Evolutionary conservation across 2,888 invertebrate species (phyloP), one percentile per base, ranked within the genome.

Genomic region (Linyphia triangularis): DNA sequence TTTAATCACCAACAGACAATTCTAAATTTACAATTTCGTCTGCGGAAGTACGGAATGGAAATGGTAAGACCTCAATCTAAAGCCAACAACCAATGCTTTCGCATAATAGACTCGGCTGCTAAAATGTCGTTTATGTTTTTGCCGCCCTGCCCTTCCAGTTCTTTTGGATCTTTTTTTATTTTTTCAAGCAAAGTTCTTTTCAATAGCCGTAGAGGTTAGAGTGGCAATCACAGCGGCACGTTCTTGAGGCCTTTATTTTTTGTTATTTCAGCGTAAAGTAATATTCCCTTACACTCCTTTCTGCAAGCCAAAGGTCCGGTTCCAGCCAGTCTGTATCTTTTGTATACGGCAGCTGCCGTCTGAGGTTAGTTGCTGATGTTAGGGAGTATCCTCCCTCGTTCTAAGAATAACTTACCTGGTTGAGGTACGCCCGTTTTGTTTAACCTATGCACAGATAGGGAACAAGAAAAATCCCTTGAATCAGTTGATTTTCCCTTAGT

Each of bases 161-260:
- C 79, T 59, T n/a, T 57, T 61, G 16, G 61, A 3, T 24, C 65
- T 9, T 65, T 65, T 78, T 65, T 65, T 19, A n/a, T 78, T 81
- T 24, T 65, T 51, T 28, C 24, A n/a, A 37, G 28, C n/a, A 69
- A 10, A 30, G 30, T 57, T 57, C 33, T 82, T 69, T 85, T 77
- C 43, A 67, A 59, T 57, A 33, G 33, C 61, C 30, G 16, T 0
- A 61, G 37, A 72, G 85, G 85, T 85, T 72, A 85, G 78, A 79
- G 6, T 72, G 51, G 78, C 85, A 85, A 72, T 85, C 85, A 77
- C 57, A 22, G 85, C 75, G 77, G 85, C 78, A 85, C 70, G 85
- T 78, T 85, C 51, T 26, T 70, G 51, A 63, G 59, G 26, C 24
- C 30, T 43, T 63, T 70, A 43, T 43, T 70, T 16, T n/a, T 61